phyloP scores from a whole-genome alignment of 1,140 invertebrate species.

The Trialeurodes vaporariorum region DNA sequence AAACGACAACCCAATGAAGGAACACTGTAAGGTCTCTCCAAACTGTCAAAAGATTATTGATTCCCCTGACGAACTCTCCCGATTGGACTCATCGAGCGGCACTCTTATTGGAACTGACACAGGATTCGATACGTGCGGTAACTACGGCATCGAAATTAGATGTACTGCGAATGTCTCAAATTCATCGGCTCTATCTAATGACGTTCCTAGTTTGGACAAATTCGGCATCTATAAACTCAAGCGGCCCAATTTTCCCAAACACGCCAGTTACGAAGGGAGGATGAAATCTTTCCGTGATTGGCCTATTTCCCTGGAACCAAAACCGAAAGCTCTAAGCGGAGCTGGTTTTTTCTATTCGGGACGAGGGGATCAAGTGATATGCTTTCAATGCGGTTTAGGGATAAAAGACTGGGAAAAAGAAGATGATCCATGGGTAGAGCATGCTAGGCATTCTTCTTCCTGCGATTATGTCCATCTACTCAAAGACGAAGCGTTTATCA shows the following conservation, averaged over 20 bases:
- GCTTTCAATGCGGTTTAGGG: constrained; percentile 75
- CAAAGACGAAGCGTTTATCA: constrained; percentile 59
- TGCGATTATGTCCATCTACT: constrained; percentile 60
- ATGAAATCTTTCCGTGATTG: constrained; percentile 57
- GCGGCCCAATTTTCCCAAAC: constrained; percentile 46
- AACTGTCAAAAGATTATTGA: no score
- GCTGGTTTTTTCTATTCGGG: constrained; percentile 79
- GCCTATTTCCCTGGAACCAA: constrained; percentile 61
- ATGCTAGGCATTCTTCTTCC: constrained; percentile 69
- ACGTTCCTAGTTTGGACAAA: constrained; percentile 24
- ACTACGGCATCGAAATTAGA: constrained; percentile 15
- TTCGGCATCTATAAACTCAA: constrained; percentile 32
- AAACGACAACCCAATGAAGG: no score
- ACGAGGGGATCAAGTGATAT: constrained; percentile 66
- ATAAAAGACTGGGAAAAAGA: constrained; percentile 74
- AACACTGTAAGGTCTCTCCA: no score
- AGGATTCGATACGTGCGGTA: constrained; percentile 27
- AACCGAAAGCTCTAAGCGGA: constrained; percentile 60
- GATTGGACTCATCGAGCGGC: no score
- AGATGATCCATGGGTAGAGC: constrained; percentile 80
- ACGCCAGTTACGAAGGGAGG: constrained; percentile 49
- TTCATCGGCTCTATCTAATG: constrained; percentile 7
- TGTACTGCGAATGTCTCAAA: background rate
- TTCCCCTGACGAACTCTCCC: no score
- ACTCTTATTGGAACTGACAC: no score